Base-by-base conservation (phyloP, 2,797 vertebrate species). In the Pseudotriccus pelzelni region DNA sequence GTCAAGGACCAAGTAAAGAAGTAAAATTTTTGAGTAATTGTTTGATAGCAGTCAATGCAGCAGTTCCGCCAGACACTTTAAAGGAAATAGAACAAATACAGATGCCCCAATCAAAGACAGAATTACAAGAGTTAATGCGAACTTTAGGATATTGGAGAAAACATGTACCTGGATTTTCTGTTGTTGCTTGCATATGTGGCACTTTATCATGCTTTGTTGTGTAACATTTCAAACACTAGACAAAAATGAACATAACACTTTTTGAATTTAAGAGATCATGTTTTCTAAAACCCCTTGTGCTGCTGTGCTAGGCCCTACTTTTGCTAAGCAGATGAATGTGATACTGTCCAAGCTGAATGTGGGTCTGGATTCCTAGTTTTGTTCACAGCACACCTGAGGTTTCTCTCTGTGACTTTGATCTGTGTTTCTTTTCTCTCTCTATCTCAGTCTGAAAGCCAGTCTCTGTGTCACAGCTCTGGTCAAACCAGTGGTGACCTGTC, bases 181-280 rank as follows among this genome's bases (percentile, higher is more conserved):
- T 73, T 32, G 21, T 36, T 84, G 30, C 67, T 78, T 0, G 1
- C 1, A 0, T 56, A 66, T 62, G 58, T 91, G 64, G 91, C 80
- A 90, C 78, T 67, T 41, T 95, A 96, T 97, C 64, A 75, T 92
- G 93, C 77, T 91, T 94, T 87, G 81, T 74, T 92, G 43, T 86
- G 24, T 96, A 96, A 95, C 90, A 87, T 88, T 95, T 97, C 93
- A 96, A 97, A 81, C 83, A 68, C 75, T 94, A 93, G 92, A 84
- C 50, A 86, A 92, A 92, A 97, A 95, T 94, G 36, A 93, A 80
- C 56, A 43, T 87, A 44, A 96, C 67, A 84, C 94, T 95, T 96
- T 60, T 16, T 22, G 86, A 60, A 81, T 62, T 80, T 60, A n/a
- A 64, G 89, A 85, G n/a, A 72, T 39, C 16, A 58, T 59, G 34